Percentiles rank a stretch among this genome's conserved stretches.
Evolutionary conservation across 2,113 vertebrate genomes (phyloP).

Genomic region (Labeo catla): DNA sequence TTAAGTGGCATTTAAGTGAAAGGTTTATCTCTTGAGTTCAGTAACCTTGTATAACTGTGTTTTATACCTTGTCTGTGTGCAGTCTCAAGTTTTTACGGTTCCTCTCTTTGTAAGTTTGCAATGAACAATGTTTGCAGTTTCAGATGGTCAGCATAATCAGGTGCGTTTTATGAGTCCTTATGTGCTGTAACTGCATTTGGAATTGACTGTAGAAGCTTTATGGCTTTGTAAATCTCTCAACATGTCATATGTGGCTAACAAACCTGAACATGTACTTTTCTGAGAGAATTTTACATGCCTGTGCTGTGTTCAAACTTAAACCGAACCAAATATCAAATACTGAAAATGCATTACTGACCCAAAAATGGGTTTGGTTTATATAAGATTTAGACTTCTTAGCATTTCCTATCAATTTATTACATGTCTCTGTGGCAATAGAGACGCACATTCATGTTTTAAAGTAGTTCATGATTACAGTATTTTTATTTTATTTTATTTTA

Average conservation of each 20-base stretch:
- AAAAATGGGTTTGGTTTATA: neutral
- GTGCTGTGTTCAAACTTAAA: neutral
- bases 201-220: constrained; percentile 22
- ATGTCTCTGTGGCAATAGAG: neutral
- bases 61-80: neutral
- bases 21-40: neutral
- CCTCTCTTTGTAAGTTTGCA: neutral
- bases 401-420: neutral
- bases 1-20: neutral
- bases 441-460: no score
- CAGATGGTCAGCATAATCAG: neutral
- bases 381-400: neutral
- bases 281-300: neutral
- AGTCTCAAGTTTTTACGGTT: neutral
- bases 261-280: neutral
- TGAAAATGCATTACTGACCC: neutral
- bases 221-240: neutral
- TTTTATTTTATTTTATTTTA: no score
- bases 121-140: neutral
- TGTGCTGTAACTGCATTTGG: constrained; percentile 2
- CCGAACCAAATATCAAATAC: neutral
- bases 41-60: neutral
- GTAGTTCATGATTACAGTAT: no score
- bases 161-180: neutral
- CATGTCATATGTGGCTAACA: neutral